These are phyloP conservation scores for Daubentonia madagascariensis DNA, from an alignment of 2,113 vertebrate species.

Conservation along the genomic window DNA sequence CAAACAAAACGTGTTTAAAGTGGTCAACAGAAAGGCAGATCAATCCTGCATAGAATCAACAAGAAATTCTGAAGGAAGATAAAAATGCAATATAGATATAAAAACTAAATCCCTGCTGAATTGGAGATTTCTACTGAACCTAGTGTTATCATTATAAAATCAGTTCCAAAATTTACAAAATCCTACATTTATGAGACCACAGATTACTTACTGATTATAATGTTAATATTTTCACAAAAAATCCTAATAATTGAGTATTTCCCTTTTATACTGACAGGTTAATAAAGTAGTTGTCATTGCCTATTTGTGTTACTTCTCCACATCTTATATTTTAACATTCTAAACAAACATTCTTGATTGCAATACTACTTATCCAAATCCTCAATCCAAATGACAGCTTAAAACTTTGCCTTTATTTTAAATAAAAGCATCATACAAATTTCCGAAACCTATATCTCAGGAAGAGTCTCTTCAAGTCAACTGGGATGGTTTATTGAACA, in stretches of 20 bases:
- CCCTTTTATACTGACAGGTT: background rate
- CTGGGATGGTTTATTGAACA: background rate
- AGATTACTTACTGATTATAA: background rate
- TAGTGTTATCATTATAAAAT: background rate
- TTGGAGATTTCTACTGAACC: background rate
- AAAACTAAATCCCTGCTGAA: background rate
- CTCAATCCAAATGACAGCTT: background rate
- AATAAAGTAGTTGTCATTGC: background rate
- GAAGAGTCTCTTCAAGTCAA: background rate
- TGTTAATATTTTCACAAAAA: background rate
- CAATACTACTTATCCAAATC: background rate
- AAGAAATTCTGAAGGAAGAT: background rate
- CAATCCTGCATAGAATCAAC: background rate
- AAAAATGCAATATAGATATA: background rate
- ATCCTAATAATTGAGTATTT: background rate
- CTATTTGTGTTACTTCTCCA: background rate
- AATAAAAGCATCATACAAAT: background rate
- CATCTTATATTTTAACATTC: background rate
- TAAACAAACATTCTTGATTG: background rate
- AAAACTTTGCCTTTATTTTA: background rate
- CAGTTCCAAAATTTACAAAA: background rate
- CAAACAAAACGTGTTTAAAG: background rate
- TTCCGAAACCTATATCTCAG: conserved; percentile 7
- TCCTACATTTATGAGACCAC: background rate
- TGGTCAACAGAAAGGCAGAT: background rate